These are phyloP conservation scores for Ceyx cyanopectus DNA, from an alignment of 2,113 vertebrate species.

Conservation along the genomic window DNA sequence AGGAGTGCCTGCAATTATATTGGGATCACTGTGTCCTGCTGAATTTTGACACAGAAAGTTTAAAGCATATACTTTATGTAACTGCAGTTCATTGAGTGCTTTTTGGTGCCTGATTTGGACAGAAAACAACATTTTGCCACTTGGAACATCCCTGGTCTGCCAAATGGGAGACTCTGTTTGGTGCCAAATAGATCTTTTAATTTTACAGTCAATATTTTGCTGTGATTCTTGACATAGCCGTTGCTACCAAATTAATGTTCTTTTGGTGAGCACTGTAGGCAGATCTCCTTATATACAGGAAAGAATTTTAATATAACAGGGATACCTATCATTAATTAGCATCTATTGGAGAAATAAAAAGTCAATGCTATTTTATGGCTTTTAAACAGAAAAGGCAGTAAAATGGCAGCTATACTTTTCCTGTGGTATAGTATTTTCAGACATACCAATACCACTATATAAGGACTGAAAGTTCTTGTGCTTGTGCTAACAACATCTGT, in stretches of 20 bases:
- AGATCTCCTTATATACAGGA: background rate
- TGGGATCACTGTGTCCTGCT: background rate
- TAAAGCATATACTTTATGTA: background rate
- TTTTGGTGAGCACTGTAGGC: background rate
- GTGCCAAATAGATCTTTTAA: slow-evolving; percentile 19
- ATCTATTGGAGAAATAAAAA: background rate
- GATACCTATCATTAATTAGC: background rate
- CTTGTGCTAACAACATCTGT: background rate
- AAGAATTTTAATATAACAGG: background rate
- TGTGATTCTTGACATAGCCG: background rate
- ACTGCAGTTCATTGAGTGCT: background rate
- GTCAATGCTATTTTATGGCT: background rate
- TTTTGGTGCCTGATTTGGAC: slow-evolving; percentile 22
- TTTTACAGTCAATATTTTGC: slow-evolving; percentile 27
- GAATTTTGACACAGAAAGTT: background rate
- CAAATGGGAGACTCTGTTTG: slow-evolving; percentile 15
- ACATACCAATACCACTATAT: background rate
- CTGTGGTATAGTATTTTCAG: background rate
- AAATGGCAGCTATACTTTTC: background rate
- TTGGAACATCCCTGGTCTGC: background rate
- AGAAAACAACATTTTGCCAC: slow-evolving; percentile 15
- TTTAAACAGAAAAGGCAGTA: background rate
- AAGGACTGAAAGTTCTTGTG: background rate
- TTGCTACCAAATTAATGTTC: background rate
- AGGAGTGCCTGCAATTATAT: background rate